Conservation (phyloP, 2,888 invertebrate genomes). For the Metallyticus violacea region DNA sequence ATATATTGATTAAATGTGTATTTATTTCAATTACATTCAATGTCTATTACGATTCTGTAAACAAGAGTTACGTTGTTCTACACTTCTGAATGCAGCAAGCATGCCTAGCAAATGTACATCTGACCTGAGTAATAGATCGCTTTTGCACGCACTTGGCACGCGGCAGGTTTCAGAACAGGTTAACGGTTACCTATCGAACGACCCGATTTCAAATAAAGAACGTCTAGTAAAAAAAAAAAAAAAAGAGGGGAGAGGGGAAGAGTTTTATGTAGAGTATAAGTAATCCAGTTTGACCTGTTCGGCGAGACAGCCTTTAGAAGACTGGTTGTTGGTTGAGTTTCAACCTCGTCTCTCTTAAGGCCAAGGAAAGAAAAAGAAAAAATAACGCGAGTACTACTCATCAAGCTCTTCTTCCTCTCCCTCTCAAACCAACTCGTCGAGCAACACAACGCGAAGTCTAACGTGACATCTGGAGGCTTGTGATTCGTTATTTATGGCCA, state of each 20-base stretch:
- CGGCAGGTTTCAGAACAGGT: not conserved
- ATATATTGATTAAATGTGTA: too few relatives aligned
- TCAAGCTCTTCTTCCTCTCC: not conserved
- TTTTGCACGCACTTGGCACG: not conserved
- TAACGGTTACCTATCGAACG: constrained; percentile 4
- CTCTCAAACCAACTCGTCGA: not conserved
- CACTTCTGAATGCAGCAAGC: too few relatives aligned
- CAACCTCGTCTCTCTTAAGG: not conserved
- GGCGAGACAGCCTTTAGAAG: not conserved
- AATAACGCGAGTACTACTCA: not conserved
- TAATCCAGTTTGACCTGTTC: constrained; percentile 4
- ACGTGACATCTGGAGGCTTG: not conserved
- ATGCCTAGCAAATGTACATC: too few relatives aligned
- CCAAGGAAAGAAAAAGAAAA: not conserved
- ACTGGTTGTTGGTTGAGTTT: not conserved
- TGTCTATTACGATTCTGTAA: too few relatives aligned
- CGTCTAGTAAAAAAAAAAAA: not conserved
- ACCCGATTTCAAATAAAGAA: constrained; percentile 8
- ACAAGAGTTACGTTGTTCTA: too few relatives aligned
- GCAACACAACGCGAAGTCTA: not conserved
- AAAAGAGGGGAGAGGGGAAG: not conserved
- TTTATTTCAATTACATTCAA: too few relatives aligned
- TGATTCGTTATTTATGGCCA: not conserved
- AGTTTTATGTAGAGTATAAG: not conserved
- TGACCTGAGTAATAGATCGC: not conserved